Percentiles rank a stretch among this genome's conserved stretches.
Evolutionary conservation across 2,888 invertebrate species (phyloP).

Genomic region (Cantharis nigra): DNA sequence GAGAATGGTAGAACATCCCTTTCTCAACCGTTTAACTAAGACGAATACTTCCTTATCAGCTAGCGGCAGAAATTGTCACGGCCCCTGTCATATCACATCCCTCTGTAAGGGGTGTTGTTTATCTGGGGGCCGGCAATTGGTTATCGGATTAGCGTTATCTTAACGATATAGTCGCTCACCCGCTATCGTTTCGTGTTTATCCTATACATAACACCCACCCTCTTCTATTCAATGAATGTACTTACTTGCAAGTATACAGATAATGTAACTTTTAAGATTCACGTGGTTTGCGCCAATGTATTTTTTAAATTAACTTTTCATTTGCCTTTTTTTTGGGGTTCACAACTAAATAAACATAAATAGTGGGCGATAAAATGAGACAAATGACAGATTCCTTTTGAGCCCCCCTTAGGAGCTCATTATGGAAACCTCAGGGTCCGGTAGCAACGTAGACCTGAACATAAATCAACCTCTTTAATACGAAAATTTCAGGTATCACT

Average conservation of each 20-base stretch:
- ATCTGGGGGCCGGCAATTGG: constrained; percentile 55
- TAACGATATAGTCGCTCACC: constrained; percentile 55
- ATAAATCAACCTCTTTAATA: constrained; percentile 48
- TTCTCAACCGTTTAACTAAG: constrained; percentile 45
- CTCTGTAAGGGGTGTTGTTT: constrained; percentile 50
- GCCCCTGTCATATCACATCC: constrained; percentile 51
- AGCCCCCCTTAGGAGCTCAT: constrained; percentile 38
- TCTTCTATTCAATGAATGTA: constrained; percentile 21
- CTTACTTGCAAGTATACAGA: neutral
- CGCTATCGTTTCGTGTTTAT: constrained; percentile 48
- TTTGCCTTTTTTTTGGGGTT: neutral
- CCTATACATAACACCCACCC: constrained; percentile 30
- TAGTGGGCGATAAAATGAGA: constrained; percentile 48
- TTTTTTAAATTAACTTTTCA: neutral
- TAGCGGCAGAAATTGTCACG: constrained; percentile 56
- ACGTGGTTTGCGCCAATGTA: neutral
- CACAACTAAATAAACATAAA: constrained; percentile 44
- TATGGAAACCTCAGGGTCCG: constrained; percentile 41
- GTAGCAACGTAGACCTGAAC: constrained; percentile 43
- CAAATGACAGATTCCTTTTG: constrained; percentile 50
- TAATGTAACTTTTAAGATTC: neutral
- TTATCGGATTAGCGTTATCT: constrained; percentile 59
- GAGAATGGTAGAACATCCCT: constrained; percentile 26
- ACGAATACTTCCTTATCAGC: constrained; percentile 53
- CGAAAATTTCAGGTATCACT: constrained; percentile 39